Percentiles rank a stretch among this genome's conserved stretches.
phyloP scores from a whole-genome alignment of 2,888 invertebrate genomes.

The Leptothorax acervorum region DNA sequence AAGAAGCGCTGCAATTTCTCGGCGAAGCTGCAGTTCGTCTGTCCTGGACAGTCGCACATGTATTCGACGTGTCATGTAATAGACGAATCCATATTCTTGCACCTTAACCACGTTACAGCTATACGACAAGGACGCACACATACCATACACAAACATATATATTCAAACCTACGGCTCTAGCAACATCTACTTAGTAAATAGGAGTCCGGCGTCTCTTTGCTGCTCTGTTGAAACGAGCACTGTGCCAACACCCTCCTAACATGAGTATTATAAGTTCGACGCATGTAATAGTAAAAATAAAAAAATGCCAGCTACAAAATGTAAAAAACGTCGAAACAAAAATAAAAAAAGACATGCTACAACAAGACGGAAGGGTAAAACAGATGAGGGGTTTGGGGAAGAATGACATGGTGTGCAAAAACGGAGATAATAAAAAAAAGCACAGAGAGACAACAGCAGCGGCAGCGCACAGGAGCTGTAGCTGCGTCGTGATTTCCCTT shows the following conservation, averaged over 20 bases:
- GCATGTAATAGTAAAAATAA: slow-evolving; percentile 48
- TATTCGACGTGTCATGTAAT: slow-evolving; percentile 23
- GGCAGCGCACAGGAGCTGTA: slow-evolving; percentile 75
- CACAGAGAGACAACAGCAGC: slow-evolving; percentile 72
- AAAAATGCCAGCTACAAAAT: slow-evolving; percentile 56
- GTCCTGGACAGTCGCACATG: neutral
- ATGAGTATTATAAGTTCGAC: slow-evolving; percentile 55
- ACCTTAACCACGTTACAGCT: slow-evolving; percentile 33
- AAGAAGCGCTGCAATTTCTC: slow-evolving; percentile 31
- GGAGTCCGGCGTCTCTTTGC: neutral
- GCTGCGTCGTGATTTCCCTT: slow-evolving; percentile 68
- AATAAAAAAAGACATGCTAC: slow-evolving; percentile 53
- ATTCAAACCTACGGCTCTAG: slow-evolving; percentile 25
- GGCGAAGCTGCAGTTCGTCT: slow-evolving; percentile 19
- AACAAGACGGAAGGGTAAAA: slow-evolving; percentile 45
- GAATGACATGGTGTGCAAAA: slow-evolving; percentile 61
- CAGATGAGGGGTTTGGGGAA: slow-evolving; percentile 16
- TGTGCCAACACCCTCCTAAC: slow-evolving; percentile 66
- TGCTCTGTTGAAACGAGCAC: slow-evolving; percentile 30
- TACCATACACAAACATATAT: slow-evolving; percentile 7
- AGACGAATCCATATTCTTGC: slow-evolving; percentile 34
- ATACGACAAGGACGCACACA: slow-evolving; percentile 22
- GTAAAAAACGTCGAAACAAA: slow-evolving; percentile 35
- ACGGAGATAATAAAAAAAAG: slow-evolving; percentile 70
- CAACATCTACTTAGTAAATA: slow-evolving; percentile 33